Base-by-base conservation (phyloP, 2,113 vertebrate species). In the Cromileptes altivelis region DNA sequence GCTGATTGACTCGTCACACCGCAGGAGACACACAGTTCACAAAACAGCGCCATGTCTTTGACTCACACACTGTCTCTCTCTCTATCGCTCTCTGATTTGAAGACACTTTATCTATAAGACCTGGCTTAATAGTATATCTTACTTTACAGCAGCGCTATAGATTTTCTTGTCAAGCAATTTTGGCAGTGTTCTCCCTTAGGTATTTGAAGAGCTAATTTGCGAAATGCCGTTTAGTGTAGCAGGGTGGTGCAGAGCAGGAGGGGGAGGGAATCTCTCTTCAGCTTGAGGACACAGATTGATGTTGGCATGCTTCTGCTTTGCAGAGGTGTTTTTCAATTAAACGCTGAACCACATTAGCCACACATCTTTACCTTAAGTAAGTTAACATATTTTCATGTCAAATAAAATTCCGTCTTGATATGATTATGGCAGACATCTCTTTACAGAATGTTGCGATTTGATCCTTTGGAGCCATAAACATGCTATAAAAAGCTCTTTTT, bases 151-250 rank as follows among this genome's bases (percentile, higher is more conserved):
- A 67, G 25, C 50, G 3, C 57, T 55, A 23, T 47, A 52, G 83
- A 69, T 76, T 57, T 58, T 65, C 17, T 62, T 60, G 56, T 78
- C 33, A 62, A 2, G 6, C n/a, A 42, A 14, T 11, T 27, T 37
- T 76, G 61, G 45, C 52, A 18, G 25, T 3, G 12, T 40, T 49
- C 63, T 60, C 65, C 55, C 30, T 80, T 5, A 3, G 40, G 49
- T 0, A 52, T 61, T 63, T 75, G 40, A 61, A 2, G 7, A 47
- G 65, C 77, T 83, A 56, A 87, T 91, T 10, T 76, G 72, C 14
- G 47, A 78, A 72, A 81, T n/a, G 50, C 65, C 53, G 5, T n/a
- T 73, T 40, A 61, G 47, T 56, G 70, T 4, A 23, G 57, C 68
- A 15, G 49, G 7, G 15, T 56, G 6, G 2, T 74, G 78, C 0